Percentiles rank a stretch among this genome's conserved stretches.
These are phyloP conservation scores for Tachuris rubrigastra DNA, from an alignment of 2,113 vertebrate species.

Conservation along the genomic window DNA sequence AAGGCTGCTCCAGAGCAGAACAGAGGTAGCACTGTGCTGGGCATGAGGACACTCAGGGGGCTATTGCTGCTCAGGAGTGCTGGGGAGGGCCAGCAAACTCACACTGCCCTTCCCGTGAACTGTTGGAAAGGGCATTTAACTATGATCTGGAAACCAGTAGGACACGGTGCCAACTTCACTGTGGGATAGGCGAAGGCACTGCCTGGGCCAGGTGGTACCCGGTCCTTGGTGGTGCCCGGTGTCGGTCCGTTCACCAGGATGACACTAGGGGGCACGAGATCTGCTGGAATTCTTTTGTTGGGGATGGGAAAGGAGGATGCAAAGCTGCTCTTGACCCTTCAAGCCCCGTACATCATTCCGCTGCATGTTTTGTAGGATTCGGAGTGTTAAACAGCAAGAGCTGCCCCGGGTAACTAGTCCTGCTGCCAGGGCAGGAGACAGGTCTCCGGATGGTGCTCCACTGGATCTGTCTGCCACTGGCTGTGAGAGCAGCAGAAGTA, in stretches of 20 bases:
- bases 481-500: neutral
- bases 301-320: neutral
- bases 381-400: neutral
- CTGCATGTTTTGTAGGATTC: neutral
- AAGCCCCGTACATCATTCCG: neutral
- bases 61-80: rapidly evolving
- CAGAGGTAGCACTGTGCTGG: rapidly evolving
- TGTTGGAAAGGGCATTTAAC: neutral
- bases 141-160: rapidly evolving
- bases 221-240: neutral
- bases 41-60: rapidly evolving
- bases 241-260: slow-evolving; percentile 2
- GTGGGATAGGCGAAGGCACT: neutral
- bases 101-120: rapidly evolving
- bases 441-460: rapidly evolving
- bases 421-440: rapidly evolving
- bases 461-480: rapidly evolving
- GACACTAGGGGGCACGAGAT: slow-evolving; percentile 65
- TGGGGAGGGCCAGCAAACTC: neutral
- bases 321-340: neutral
- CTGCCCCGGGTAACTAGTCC: neutral
- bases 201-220: neutral
- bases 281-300: slow-evolving; percentile 45
- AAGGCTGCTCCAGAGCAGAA: rapidly evolving
- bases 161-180: neutral